Evolutionary conservation across 2,888 invertebrate genomes (phyloP).

Genomic region (Antitype chi): DNA sequence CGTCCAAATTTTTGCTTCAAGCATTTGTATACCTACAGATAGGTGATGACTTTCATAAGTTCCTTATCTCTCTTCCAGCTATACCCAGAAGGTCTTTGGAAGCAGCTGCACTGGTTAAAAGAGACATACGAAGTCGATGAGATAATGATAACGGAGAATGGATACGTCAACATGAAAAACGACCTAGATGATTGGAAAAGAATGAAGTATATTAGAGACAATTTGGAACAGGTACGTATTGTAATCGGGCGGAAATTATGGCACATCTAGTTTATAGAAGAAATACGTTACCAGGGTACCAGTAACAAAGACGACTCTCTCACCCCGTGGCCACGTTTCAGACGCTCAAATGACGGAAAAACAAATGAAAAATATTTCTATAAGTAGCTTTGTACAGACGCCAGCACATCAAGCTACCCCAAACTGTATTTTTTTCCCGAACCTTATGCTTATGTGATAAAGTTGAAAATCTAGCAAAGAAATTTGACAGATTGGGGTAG

Average conservation of each 20-base stretch:
- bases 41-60: not conserved
- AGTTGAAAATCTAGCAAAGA: no score
- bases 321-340: no score
- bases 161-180: conserved; percentile 12
- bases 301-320: not conserved
- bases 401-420: no score
- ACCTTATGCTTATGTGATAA: no score
- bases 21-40: no score
- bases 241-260: not conserved
- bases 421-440: no score
- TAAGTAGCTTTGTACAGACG: no score
- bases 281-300: not conserved
- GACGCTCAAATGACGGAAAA: no score
- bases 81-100: conserved; percentile 54
- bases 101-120: conserved; percentile 54
- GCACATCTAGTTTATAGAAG: not conserved
- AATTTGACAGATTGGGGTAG: no score
- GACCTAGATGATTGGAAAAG: conserved; percentile 27
- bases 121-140: conserved; percentile 49
- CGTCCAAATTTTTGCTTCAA: no score
- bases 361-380: no score
- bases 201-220: conserved; percentile 34
- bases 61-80: conserved; percentile 37
- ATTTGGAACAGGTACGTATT: conserved; percentile 49
- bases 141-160: conserved; percentile 58